phyloP scores from a whole-genome alignment of 2,797 vertebrate genomes.

The Pangasius macronema region DNA sequence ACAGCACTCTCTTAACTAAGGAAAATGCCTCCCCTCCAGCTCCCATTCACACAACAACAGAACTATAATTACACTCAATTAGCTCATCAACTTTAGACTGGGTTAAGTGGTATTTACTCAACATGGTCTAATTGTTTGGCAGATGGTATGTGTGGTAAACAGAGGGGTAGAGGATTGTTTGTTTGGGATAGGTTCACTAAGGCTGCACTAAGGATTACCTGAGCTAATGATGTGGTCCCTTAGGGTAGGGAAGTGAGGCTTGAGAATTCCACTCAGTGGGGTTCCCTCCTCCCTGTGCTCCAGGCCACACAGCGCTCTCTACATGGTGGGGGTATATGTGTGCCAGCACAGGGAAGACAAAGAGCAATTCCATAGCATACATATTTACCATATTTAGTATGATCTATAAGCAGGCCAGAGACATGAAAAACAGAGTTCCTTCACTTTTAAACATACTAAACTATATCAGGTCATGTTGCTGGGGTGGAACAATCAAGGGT shows the following conservation, averaged over 20 bases:
- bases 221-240: slow-evolving; percentile 49
- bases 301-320: slow-evolving; percentile 26
- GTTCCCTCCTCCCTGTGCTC: slow-evolving; percentile 37
- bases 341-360: neutral
- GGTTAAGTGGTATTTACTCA: slow-evolving; percentile 62
- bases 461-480: neutral
- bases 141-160: slow-evolving; percentile 57
- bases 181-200: slow-evolving; percentile 50
- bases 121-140: slow-evolving; percentile 59
- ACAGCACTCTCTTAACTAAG: slow-evolving; percentile 44
- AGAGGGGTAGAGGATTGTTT: slow-evolving; percentile 54
- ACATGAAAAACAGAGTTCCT: neutral
- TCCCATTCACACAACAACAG: slow-evolving; percentile 53
- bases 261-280: slow-evolving; percentile 45
- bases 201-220: slow-evolving; percentile 51
- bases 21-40: slow-evolving; percentile 53
- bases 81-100: slow-evolving; percentile 62
- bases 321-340: slow-evolving; percentile 3
- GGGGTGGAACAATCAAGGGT: neutral
- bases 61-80: slow-evolving; percentile 61
- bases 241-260: slow-evolving; percentile 50
- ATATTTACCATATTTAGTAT: slow-evolving; percentile 1
- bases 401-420: neutral
- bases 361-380: neutral
- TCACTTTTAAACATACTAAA: neutral